Conservation (phyloP, 2,888 invertebrate species). For the Tryphoninae sp. region DNA sequence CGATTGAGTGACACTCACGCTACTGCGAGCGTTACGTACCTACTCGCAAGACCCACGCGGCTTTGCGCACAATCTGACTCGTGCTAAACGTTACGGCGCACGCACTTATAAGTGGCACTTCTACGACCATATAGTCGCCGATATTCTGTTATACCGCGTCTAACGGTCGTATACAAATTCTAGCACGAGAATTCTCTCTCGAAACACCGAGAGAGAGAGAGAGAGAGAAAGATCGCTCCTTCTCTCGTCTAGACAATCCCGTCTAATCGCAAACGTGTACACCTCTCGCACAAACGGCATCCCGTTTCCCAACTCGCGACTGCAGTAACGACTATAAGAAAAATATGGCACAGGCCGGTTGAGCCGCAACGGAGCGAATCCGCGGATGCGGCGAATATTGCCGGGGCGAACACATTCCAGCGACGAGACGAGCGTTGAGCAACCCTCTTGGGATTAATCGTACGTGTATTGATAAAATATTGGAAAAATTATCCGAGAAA, state of each 20-base stretch:
- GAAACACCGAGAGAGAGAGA: too few species aligned
- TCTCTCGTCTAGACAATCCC: constrained; percentile 32
- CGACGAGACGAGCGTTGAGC: constrained; percentile 58
- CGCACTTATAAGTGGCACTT: constrained; percentile 39
- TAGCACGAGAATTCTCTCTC: constrained; percentile 12
- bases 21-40: constrained; percentile 43
- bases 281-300: constrained; percentile 50
- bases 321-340: constrained; percentile 17
- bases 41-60: constrained; percentile 39
- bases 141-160: constrained; percentile 13
- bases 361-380: constrained; percentile 65
- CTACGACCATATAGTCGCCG: neutral
- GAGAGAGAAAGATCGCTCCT: neutral
- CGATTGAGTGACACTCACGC: constrained; percentile 59
- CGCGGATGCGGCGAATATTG: constrained; percentile 60
- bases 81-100: constrained; percentile 28
- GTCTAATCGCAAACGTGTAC: constrained; percentile 53
- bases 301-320: constrained; percentile 53
- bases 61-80: neutral
- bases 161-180: constrained; percentile 17
- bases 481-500: neutral
- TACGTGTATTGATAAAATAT: neutral
- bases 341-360: constrained; percentile 57
- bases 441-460: constrained; percentile 29
- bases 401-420: constrained; percentile 62